Percentiles rank a stretch among this genome's conserved stretches.
Evolutionary conservation across 2,888 invertebrate species (phyloP).

Genomic region (Clanis bilineata): DNA sequence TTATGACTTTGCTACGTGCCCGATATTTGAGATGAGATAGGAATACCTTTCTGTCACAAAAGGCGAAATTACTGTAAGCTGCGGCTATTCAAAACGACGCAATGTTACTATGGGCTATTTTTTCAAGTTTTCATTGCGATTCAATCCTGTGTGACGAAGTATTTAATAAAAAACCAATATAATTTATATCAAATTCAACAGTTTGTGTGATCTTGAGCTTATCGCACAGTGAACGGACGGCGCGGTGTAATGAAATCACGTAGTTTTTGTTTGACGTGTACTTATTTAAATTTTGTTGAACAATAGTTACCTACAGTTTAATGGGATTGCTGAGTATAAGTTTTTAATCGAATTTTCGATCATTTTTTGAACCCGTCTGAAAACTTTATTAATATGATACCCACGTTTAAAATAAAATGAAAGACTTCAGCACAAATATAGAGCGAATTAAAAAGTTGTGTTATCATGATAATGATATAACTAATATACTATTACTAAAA

Average conservation of each 20-base stretch:
- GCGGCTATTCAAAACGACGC: constrained; percentile 21
- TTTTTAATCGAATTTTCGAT: background rate
- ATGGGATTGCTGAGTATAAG: background rate
- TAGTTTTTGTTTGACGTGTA: background rate
- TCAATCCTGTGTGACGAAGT: too few species aligned
- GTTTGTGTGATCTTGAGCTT: background rate
- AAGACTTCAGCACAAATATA: background rate
- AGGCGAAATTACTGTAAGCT: constrained; percentile 56
- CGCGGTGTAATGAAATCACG: background rate
- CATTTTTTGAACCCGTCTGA: background rate
- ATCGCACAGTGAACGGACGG: background rate
- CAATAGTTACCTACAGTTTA: background rate
- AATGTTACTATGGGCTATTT: background rate
- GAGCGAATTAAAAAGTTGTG: background rate
- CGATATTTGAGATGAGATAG: constrained; percentile 74
- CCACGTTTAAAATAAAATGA: too few species aligned
- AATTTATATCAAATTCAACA: too few species aligned
- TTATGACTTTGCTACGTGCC: constrained; percentile 76
- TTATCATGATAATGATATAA: background rate
- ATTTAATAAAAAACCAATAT: too few species aligned
- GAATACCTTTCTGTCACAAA: constrained; percentile 65
- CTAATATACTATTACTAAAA: too few species aligned
- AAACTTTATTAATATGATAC: background rate
- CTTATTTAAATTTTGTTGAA: background rate
- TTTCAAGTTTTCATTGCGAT: background rate